phyloP scores from a whole-genome alignment of 2,113 vertebrate genomes.

The Pseudorectes ferrugineus region DNA sequence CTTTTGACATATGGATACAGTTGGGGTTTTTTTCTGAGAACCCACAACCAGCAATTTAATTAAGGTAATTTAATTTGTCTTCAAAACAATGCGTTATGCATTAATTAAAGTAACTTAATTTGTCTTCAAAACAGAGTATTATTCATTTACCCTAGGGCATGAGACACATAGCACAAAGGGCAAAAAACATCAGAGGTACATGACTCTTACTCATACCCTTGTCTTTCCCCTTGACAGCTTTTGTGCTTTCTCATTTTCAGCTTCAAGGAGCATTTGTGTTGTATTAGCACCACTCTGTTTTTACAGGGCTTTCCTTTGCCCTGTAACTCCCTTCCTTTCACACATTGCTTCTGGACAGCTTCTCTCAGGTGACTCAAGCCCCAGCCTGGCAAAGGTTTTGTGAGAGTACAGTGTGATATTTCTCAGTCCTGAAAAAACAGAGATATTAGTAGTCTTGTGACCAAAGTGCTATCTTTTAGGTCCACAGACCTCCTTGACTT shows the following conservation, averaged over 20 bases:
- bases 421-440: constrained; percentile 26
- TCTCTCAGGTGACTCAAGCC: constrained; percentile 26
- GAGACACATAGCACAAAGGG: background rate
- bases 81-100: constrained; percentile 34
- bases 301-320: constrained; percentile 18
- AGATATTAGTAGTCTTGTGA: background rate
- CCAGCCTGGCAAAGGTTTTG: background rate
- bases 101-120: constrained; percentile 55
- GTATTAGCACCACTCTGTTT: constrained; percentile 4
- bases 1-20: background rate
- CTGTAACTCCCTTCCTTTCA: constrained; percentile 41
- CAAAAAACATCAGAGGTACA: constrained; percentile 25
- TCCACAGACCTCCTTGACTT: background rate
- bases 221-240: background rate
- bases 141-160: constrained; percentile 29
- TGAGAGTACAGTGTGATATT: background rate
- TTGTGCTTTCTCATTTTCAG: constrained; percentile 29
- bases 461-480: background rate
- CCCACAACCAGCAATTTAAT: constrained; percentile 19
- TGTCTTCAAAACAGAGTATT: constrained; percentile 53
- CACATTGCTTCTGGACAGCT: background rate
- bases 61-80: constrained; percentile 20
- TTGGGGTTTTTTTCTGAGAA: background rate
- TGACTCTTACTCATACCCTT: constrained; percentile 38
- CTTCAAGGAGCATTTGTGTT: constrained; percentile 1